phyloP scores from a whole-genome alignment of 2,888 invertebrate genomes.

The Aporophyla nigra region DNA sequence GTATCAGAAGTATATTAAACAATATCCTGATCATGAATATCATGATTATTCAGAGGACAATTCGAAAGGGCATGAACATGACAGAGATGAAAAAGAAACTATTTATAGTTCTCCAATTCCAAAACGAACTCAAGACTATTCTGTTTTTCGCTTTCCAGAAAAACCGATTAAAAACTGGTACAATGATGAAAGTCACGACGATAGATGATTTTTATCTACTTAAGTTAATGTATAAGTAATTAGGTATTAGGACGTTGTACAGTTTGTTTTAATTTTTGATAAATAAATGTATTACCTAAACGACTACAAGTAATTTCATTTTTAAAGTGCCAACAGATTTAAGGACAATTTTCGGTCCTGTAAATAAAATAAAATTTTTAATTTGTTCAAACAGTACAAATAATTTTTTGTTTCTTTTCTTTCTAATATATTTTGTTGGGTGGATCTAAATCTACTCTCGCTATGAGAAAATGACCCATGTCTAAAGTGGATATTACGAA shows the following conservation, averaged over 20 bases:
- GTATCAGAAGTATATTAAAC: slow-evolving; percentile 31
- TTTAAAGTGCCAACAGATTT: not conserved
- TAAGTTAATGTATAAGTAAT: not conserved
- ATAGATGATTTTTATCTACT: slow-evolving; percentile 29
- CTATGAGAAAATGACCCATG: not conserved
- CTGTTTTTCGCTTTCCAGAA: slow-evolving; percentile 24
- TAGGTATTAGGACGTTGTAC: slow-evolving; percentile 47
- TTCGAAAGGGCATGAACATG: slow-evolving; percentile 16
- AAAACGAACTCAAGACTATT: slow-evolving; percentile 29
- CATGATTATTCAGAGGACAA: slow-evolving; percentile 46
- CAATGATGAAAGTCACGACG: slow-evolving; percentile 22
- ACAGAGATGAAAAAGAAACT: slow-evolving; percentile 21
- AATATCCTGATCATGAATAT: slow-evolving; percentile 47
- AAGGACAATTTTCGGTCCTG: not conserved
- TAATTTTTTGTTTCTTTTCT: too few species aligned
- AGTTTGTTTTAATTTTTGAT: slow-evolving; percentile 33
- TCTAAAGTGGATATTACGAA: not conserved
- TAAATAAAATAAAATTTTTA: too few species aligned
- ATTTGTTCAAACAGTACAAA: too few species aligned
- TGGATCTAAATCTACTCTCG: not conserved
- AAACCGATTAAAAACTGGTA: slow-evolving; percentile 38
- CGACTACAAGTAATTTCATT: not conserved
- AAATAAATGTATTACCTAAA: slow-evolving; percentile 17
- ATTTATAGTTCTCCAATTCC: slow-evolving; percentile 36
- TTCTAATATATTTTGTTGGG: not conserved